Conservation (phyloP, 1,140 invertebrate species). For the Centruroides sculpturatus region DNA sequence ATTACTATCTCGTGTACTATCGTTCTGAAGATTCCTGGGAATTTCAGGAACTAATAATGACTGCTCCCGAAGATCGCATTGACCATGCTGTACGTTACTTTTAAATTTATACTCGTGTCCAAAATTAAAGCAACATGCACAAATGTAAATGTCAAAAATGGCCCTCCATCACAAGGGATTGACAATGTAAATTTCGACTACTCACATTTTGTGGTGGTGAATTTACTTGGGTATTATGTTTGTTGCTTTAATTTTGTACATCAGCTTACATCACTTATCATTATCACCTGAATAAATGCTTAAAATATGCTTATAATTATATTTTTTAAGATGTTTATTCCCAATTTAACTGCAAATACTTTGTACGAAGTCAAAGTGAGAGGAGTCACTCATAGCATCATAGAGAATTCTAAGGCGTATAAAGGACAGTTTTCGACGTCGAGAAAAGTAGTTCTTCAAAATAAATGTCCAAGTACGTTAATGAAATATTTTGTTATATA, state of each 20-base stretch:
- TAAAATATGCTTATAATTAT: slow-evolving; percentile 1
- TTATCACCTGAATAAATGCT: neutral
- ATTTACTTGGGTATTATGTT: too few relatives aligned
- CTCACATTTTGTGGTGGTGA: too few relatives aligned
- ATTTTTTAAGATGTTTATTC: slow-evolving; percentile 44
- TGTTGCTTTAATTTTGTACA: too few relatives aligned
- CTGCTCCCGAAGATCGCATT: slow-evolving; percentile 25
- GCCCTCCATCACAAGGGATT: too few relatives aligned
- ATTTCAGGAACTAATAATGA: slow-evolving; percentile 45
- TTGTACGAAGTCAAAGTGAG: slow-evolving; percentile 57
- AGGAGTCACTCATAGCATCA: slow-evolving; percentile 50
- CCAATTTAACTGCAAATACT: slow-evolving; percentile 54
- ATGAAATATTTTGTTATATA: slow-evolving; percentile 1
- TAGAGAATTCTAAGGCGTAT: slow-evolving; percentile 42
- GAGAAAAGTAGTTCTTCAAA: slow-evolving; percentile 45
- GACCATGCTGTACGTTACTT: slow-evolving; percentile 8
- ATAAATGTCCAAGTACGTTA: slow-evolving; percentile 38
- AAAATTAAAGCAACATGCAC: too few relatives aligned
- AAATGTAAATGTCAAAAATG: too few relatives aligned
- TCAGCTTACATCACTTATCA: too few relatives aligned
- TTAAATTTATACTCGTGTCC: neutral
- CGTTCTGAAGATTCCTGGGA: slow-evolving; percentile 38
- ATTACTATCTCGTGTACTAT: slow-evolving; percentile 63
- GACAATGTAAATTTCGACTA: too few relatives aligned
- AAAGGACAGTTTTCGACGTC: slow-evolving; percentile 47